Evolutionary conservation across 2,888 invertebrate species (phyloP).

Genomic region (Pseudolycoriella hygida): DNA sequence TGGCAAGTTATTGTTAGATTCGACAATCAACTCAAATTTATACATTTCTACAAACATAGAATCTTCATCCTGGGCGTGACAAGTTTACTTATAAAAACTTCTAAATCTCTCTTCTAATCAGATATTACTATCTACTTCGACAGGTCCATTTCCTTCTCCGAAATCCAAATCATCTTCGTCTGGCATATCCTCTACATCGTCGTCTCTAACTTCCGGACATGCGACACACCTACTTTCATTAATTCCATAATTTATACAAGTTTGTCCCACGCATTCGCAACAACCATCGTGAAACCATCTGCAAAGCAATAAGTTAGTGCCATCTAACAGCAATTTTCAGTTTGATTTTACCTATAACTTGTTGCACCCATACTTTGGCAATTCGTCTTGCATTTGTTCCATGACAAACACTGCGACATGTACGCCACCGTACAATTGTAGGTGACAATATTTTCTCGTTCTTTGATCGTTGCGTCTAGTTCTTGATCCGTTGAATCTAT

Average conservation of each 20-base stretch:
- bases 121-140: not conserved
- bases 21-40: no score
- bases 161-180: slow-evolving; percentile 45
- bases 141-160: slow-evolving; percentile 30
- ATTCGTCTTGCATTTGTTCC: slow-evolving; percentile 67
- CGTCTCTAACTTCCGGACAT: slow-evolving; percentile 38
- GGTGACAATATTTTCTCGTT: slow-evolving; percentile 38
- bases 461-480: slow-evolving; percentile 31
- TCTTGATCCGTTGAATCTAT: slow-evolving; percentile 50
- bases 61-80: no score
- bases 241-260: slow-evolving; percentile 77
- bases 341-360: slow-evolving; percentile 19
- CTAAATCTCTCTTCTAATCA: not conserved
- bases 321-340: no score
- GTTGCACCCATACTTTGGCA: slow-evolving; percentile 36
- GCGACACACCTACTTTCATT: slow-evolving; percentile 61
- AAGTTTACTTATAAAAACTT: no score
- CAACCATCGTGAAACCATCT: slow-evolving; percentile 87
- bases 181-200: slow-evolving; percentile 34
- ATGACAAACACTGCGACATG: slow-evolving; percentile 75
- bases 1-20: no score
- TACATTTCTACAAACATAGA: no score
- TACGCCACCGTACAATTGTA: slow-evolving; percentile 85
- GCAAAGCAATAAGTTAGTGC: no score
- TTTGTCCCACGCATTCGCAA: slow-evolving; percentile 80